Conservation (phyloP, 2,113 vertebrate species). For the Tylochromis polylepis region DNA sequence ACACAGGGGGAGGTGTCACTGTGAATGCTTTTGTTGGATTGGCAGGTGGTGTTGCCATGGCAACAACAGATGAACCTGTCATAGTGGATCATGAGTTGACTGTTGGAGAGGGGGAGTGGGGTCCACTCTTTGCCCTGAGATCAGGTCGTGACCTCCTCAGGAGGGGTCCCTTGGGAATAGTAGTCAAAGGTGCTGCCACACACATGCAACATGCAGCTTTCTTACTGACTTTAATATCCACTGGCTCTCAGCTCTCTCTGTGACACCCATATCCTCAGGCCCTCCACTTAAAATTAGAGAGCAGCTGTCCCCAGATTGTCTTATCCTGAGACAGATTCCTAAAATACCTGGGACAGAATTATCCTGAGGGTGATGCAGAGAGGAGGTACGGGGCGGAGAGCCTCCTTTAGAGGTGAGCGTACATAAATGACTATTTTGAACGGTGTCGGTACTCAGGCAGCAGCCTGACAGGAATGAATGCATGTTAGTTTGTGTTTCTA, state of each 20-base stretch:
- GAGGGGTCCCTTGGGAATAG: neutral
- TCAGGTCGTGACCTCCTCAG: conserved; percentile 11
- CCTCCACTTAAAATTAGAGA: conserved; percentile 71
- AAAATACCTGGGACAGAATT: conserved; percentile 71
- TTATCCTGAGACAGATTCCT: conserved; percentile 68
- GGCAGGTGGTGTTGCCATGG: conserved; percentile 44
- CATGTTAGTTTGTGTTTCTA: neutral
- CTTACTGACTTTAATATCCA: neutral
- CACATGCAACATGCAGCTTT: neutral
- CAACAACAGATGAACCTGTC: conserved; percentile 22
- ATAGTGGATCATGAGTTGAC: conserved; percentile 18
- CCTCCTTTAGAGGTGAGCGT: conserved; percentile 22
- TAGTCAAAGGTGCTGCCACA: neutral
- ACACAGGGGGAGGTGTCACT: conserved; percentile 1
- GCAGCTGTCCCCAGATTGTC: conserved; percentile 73
- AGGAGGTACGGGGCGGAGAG: conserved; percentile 40
- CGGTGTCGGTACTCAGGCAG: neutral
- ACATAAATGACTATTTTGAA: conserved; percentile 59
- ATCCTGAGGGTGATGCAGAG: conserved; percentile 37
- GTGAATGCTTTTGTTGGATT: neutral
- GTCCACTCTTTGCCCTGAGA: neutral
- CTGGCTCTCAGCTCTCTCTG: neutral
- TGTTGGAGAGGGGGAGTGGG: neutral
- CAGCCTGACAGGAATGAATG: neutral
- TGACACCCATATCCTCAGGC: conserved; percentile 39